These are phyloP conservation scores for Leptatherina wallacei DNA, from an alignment of 2,797 vertebrate genomes.

Conservation along the genomic window DNA sequence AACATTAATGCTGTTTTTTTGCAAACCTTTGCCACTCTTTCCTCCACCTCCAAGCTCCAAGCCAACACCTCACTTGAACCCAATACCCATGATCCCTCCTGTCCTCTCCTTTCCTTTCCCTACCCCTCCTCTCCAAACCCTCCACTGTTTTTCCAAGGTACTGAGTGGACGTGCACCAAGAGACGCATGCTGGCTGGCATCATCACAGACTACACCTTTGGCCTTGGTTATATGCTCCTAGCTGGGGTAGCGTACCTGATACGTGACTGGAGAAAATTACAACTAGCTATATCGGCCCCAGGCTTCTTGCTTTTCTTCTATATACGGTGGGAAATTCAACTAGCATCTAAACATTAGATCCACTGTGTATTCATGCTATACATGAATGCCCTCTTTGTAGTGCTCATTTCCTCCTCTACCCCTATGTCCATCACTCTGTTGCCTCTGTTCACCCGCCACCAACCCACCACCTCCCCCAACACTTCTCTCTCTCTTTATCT, in stretches of 20 bases:
- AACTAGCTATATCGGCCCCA: conserved; percentile 82
- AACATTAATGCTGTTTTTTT: conserved; percentile 23
- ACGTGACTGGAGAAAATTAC: conserved; percentile 87
- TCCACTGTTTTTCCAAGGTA: conserved; percentile 69
- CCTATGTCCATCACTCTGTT: conserved; percentile 5
- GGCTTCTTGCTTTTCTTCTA: conserved; percentile 84
- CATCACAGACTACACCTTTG: conserved; percentile 80
- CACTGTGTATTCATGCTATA: conserved; percentile 25
- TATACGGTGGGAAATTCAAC: conserved; percentile 74
- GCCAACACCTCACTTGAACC: conserved; percentile 24
- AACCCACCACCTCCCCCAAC: background rate
- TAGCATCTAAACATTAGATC: conserved; percentile 20
- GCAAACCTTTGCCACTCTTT: conserved; percentile 29
- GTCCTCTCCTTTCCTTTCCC: conserved; percentile 11
- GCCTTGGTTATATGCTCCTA: conserved; percentile 85
- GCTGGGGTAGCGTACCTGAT: conserved; percentile 86
- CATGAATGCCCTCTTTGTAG: conserved; percentile 28
- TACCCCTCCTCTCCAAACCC: conserved; percentile 24
- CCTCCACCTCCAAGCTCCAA: conserved; percentile 26
- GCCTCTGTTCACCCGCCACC: background rate
- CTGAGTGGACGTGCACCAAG: conserved; percentile 89
- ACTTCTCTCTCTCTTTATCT: background rate
- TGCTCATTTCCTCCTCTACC: conserved; percentile 1
- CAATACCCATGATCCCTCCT: conserved; percentile 12
- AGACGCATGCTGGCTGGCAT: conserved; percentile 83